Percentiles rank a stretch among this genome's conserved stretches.
Conservation (phyloP, 23 tunicate genomes). For the Ascidia mentula region DNA sequence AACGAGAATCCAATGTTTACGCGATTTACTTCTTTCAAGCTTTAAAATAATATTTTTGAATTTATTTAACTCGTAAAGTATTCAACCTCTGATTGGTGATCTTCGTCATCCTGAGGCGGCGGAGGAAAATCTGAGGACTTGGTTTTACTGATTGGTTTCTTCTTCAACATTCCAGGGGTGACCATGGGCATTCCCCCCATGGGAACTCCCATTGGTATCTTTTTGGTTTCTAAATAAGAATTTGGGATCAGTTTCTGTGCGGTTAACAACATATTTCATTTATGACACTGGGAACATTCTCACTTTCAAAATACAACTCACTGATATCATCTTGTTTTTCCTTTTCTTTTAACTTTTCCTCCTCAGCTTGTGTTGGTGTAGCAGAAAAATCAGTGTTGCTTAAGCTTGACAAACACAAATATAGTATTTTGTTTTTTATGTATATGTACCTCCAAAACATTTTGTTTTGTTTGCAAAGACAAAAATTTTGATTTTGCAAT, state of each 20-base stretch:
- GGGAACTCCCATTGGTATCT: constrained; percentile 8
- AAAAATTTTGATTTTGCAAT: too few relatives aligned
- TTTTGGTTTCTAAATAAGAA: constrained; percentile 56
- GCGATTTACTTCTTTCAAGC: neutral
- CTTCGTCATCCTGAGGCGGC: constrained; percentile 16
- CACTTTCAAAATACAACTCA: constrained; percentile 5
- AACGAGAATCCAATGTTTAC: neutral
- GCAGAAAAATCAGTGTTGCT: constrained; percentile 60
- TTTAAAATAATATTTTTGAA: too few relatives aligned
- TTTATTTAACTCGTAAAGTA: neutral
- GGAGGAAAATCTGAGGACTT: neutral
- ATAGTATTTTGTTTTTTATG: too few relatives aligned
- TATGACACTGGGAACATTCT: too few relatives aligned
- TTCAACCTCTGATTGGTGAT: too few relatives aligned
- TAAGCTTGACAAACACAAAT: constrained; percentile 35
- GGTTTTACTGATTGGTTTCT: neutral
- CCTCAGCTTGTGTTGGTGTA: constrained; percentile 44
- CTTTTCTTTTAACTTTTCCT: constrained; percentile 37
- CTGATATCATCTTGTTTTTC: constrained; percentile 47
- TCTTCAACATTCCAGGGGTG: constrained; percentile 62
- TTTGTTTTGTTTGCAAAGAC: too few relatives aligned
- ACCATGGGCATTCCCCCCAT: constrained; percentile 41
- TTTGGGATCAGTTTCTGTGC: too few relatives aligned
- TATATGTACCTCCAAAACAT: too few relatives aligned
- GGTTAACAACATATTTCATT: too few relatives aligned